Percentiles rank a stretch among this genome's conserved stretches.
phyloP scores from a whole-genome alignment of 2,888 invertebrate genomes.

The Acleris holmiana region DNA sequence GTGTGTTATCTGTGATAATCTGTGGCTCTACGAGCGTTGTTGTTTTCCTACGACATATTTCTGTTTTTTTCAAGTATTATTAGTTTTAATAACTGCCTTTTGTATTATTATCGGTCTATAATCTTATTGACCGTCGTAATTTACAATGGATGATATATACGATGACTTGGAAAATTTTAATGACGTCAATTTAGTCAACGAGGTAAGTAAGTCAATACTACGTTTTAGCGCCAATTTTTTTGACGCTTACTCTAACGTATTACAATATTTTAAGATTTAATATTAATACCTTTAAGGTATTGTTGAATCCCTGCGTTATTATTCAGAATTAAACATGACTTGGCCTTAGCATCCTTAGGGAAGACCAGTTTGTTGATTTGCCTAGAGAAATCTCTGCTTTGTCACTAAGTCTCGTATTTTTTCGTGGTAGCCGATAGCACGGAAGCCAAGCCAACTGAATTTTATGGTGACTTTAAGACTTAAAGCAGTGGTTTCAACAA shows the following conservation, averaged over 20 bases:
- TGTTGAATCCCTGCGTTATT: no score
- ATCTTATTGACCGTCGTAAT: slow-evolving; percentile 1
- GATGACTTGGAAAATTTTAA: slow-evolving; percentile 71
- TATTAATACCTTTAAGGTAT: no score
- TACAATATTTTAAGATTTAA: background rate
- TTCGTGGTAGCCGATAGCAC: no score
- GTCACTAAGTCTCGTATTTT: no score
- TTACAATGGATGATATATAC: slow-evolving; percentile 68
- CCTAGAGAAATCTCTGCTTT: no score
- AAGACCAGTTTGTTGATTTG: no score
- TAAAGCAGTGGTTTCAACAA: no score
- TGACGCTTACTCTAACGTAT: background rate
- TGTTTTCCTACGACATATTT: background rate
- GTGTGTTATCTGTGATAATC: no score
- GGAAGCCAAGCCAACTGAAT: no score
- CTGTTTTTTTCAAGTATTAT: background rate
- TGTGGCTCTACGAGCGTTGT: background rate
- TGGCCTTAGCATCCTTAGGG: no score
- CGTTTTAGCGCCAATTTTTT: slow-evolving; percentile 69
- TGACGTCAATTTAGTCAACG: slow-evolving; percentile 57
- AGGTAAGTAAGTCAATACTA: slow-evolving; percentile 57
- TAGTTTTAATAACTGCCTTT: background rate
- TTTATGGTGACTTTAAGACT: no score
- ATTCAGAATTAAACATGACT: no score
- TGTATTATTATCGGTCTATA: background rate